phyloP scores from a whole-genome alignment of 2,113 vertebrate species.

The Apodemus speciosus region DNA sequence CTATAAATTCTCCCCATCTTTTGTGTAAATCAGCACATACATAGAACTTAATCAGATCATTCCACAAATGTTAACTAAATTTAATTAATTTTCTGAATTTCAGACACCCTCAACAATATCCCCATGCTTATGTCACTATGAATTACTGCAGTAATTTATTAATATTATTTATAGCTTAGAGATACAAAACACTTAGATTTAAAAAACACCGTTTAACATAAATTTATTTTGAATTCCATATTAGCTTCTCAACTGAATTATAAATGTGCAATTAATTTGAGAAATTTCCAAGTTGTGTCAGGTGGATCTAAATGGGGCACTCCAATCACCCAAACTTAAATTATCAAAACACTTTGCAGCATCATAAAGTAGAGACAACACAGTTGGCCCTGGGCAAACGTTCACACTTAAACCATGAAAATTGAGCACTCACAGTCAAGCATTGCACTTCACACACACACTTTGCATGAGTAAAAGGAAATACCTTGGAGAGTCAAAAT shows the following conservation, averaged over 20 bases:
- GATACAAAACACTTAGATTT: slow-evolving; percentile 31
- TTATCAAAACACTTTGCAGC: slow-evolving; percentile 24
- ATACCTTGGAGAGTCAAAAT: rapidly evolving
- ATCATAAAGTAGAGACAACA: background rate
- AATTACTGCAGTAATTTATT: slow-evolving; percentile 25
- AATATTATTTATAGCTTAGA: slow-evolving; percentile 37
- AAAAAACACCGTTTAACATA: slow-evolving; percentile 52
- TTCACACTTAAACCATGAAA: background rate
- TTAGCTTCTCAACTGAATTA: slow-evolving; percentile 34
- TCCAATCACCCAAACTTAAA: slow-evolving; percentile 54
- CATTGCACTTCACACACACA: rapidly evolving
- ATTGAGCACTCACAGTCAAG: background rate
- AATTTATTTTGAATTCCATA: slow-evolving; percentile 60
- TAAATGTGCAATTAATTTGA: slow-evolving; percentile 54
- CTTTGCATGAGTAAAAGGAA: rapidly evolving
- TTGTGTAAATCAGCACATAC: background rate
- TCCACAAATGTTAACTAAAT: background rate
- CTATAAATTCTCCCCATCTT: background rate
- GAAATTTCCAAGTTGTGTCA: slow-evolving; percentile 33
- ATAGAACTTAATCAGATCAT: background rate
- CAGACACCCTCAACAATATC: background rate
- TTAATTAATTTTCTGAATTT: background rate
- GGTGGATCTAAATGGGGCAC: slow-evolving; percentile 34
- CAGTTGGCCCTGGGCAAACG: background rate
- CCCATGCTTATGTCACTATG: background rate